phyloP scores from a whole-genome alignment of 2,888 invertebrate genomes.

The Drosophila diplacantha region DNA sequence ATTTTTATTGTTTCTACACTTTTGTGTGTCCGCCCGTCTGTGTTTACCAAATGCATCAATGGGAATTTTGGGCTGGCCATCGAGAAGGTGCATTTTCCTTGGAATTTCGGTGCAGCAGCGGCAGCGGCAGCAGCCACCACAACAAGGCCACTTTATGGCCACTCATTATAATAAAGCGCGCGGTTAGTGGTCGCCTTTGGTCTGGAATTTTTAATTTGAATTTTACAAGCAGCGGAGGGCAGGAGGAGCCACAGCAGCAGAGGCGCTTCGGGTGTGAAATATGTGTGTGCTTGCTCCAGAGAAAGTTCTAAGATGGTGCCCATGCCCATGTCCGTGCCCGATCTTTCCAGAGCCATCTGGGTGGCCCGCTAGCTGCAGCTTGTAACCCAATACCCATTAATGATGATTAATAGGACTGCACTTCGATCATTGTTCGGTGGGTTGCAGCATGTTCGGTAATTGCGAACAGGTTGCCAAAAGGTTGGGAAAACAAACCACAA shows the following conservation, averaged over 20 bases:
- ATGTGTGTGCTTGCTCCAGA: slow-evolving; percentile 33
- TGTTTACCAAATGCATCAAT: slow-evolving; percentile 61
- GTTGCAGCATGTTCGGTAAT: slow-evolving; percentile 69
- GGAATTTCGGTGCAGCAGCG: slow-evolving; percentile 59
- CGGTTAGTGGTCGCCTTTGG: slow-evolving; percentile 65
- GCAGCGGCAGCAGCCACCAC: slow-evolving; percentile 19
- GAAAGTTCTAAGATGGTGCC: slow-evolving; percentile 50
- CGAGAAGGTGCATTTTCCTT: slow-evolving; percentile 66
- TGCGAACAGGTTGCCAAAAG: slow-evolving; percentile 47
- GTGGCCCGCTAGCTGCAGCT: slow-evolving; percentile 45
- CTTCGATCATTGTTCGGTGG: slow-evolving; percentile 45
- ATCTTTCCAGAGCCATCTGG: slow-evolving; percentile 45
- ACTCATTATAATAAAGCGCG: slow-evolving; percentile 74
- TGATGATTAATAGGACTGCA: slow-evolving; percentile 62
- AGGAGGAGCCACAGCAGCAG: slow-evolving; percentile 1
- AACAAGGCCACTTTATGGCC: slow-evolving; percentile 70
- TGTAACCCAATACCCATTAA: slow-evolving; percentile 66
- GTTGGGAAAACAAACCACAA: slow-evolving; percentile 37
- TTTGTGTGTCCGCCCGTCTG: slow-evolving; percentile 35
- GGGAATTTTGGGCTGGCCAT: slow-evolving; percentile 44
- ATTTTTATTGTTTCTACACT: slow-evolving; percentile 73
- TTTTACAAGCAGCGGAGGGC: slow-evolving; percentile 60
- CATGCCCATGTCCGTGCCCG: slow-evolving; percentile 12
- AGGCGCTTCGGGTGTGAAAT: slow-evolving; percentile 69
- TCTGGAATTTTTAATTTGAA: slow-evolving; percentile 64